Percentiles rank a stretch among this genome's conserved stretches.
phyloP scores from a whole-genome alignment of 2,888 invertebrate genomes.

The Mermis nigrescens region DNA sequence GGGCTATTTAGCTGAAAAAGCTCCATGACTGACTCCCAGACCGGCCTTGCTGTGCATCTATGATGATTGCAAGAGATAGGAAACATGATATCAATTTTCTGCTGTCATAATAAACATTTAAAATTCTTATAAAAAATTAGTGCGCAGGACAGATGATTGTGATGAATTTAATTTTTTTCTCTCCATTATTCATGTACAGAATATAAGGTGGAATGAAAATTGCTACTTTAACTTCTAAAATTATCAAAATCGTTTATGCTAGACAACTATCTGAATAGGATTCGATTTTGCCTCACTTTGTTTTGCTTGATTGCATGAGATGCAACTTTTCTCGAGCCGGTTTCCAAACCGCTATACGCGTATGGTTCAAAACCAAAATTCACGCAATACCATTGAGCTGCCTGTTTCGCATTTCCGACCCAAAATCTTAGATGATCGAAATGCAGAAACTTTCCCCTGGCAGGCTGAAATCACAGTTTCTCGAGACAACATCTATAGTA shows the following conservation, averaged over 20 bases:
- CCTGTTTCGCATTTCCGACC: neutral
- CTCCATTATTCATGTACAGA: neutral
- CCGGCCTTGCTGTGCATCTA: no score
- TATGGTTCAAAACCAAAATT: neutral
- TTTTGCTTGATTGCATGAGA: slow-evolving; percentile 44
- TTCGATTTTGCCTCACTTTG: slow-evolving; percentile 45
- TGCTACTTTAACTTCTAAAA: neutral
- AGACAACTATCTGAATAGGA: no score
- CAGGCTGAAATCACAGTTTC: no score
- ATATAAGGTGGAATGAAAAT: neutral
- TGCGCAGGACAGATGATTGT: no score
- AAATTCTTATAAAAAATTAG: no score
- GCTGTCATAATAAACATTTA: no score
- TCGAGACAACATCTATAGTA: no score
- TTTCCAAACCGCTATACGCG: neutral
- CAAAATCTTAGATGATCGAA: neutral
- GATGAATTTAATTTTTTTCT: no score
- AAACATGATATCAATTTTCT: no score
- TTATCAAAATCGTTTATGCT: slow-evolving; percentile 1
- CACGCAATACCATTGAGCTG: neutral
- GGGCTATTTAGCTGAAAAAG: no score
- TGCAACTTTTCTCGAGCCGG: neutral
- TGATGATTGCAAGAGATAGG: no score
- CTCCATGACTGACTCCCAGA: no score
- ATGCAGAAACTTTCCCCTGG: neutral